A percentile compares a stretch with the other conserved stretches of the same genome.
Evolutionary conservation across 1,140 invertebrate species (phyloP).

Genomic region (Orius insidiosus): DNA sequence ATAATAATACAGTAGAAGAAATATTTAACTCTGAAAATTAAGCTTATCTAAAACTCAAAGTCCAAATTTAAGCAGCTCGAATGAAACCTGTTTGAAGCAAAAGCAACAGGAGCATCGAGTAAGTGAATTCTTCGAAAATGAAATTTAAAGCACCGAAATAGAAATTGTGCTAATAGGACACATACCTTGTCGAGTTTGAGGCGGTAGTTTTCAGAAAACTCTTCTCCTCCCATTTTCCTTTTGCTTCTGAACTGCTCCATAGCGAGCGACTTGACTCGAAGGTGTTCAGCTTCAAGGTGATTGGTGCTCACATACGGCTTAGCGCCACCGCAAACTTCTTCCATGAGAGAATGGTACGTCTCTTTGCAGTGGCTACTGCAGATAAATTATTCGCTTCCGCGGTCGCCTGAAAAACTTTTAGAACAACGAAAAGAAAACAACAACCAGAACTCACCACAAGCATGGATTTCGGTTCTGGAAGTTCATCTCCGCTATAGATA

Average conservation of each 20-base stretch:
- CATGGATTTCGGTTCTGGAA: slow-evolving; percentile 98
- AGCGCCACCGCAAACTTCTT: slow-evolving; percentile 77
- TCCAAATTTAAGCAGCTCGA: too few species aligned
- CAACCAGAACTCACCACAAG: slow-evolving; percentile 51
- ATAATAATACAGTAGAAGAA: slow-evolving; percentile 66
- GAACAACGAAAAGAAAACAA: background rate
- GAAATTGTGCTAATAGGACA: background rate
- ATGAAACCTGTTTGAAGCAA: too few species aligned
- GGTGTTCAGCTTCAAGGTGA: slow-evolving; percentile 68
- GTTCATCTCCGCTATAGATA: slow-evolving; percentile 89
- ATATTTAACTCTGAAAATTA: background rate
- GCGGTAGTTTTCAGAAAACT: slow-evolving; percentile 71
- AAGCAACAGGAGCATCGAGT: too few species aligned
- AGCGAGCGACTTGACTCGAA: slow-evolving; percentile 54
- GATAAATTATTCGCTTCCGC: slow-evolving; percentile 95
- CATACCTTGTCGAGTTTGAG: slow-evolving; percentile 55
- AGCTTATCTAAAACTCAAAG: too few species aligned
- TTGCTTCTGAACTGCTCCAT: slow-evolving; percentile 61
- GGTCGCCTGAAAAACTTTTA: slow-evolving; percentile 65
- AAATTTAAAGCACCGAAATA: background rate
- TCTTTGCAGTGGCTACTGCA: slow-evolving; percentile 86
- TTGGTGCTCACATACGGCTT: slow-evolving; percentile 74
- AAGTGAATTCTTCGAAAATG: background rate
- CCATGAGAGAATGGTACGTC: slow-evolving; percentile 81
- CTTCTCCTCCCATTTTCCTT: slow-evolving; percentile 89